Base-by-base conservation (phyloP, 2,113 vertebrate genomes). In the Reinhardtius hippoglossoides region DNA sequence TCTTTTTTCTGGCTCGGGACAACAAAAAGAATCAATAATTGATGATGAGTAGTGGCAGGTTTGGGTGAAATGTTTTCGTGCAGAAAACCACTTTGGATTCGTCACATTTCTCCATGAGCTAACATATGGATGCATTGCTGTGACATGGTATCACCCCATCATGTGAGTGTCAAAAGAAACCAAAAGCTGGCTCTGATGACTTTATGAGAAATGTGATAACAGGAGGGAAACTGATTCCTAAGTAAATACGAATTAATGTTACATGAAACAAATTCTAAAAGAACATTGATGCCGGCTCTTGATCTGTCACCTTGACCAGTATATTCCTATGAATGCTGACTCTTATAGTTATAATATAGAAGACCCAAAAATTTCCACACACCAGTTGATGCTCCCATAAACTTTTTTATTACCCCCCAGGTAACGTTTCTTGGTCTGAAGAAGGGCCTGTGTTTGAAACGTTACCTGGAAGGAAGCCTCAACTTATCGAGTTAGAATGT, bases 11-110 rank as follows among this genome's bases (percentile, higher is more conserved):
- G 63, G 62, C 64, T 78, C 35, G 1, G 21, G 46, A 57, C 54
- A 60, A 64, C 68, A 20, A 67, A 7, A 76, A 56, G 23, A 66
- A 88, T 91, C 71, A 69, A 74, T 90, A 88, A 87, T 83, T 40
- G 57, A 88, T 81, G 65, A 58, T 59, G 13, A 61, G 10, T 67
- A 67, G 50, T 10, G 21, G 61, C 64, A 56, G 59, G 18, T 37
- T 31, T 42, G 16, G 68, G 24, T 50, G 52, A 71, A 77, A 68
- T 42, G 27, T 48, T 26, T 67, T 18, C 40, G 57, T 14, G 23
- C 24, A 21, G 15, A 26, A 46, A 52, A 37, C 37, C 26, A n/a
- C 18, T 4, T 31, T 0, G 9, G 5, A 2, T 56, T 68, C 48
- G 8, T 52, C 21, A 26, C 1, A 35, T 71, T 56, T 57, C 21